These are phyloP conservation scores for Drosophila borealis DNA, from an alignment of 2,888 invertebrate genomes.

Conservation along the genomic window DNA sequence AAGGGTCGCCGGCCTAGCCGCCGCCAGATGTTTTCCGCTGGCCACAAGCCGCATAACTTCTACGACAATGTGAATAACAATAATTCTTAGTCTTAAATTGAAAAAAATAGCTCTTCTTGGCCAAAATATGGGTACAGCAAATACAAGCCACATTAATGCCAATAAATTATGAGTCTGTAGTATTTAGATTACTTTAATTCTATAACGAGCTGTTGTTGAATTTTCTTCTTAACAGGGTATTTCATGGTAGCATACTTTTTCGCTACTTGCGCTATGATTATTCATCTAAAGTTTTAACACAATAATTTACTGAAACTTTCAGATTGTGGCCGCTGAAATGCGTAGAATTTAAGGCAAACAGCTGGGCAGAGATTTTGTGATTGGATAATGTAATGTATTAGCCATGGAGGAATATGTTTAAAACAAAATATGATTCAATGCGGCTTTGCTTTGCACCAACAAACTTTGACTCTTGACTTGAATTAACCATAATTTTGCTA, in stretches of 20 bases:
- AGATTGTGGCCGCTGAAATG: conserved; percentile 26
- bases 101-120: not conserved
- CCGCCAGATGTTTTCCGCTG: conserved; percentile 43
- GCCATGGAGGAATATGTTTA: conserved; percentile 8
- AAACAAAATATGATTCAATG: conserved; percentile 1
- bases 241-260: not conserved
- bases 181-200: no score
- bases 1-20: conserved; percentile 40
- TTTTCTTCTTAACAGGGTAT: conserved; percentile 14
- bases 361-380: conserved; percentile 33
- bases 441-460: not conserved
- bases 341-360: conserved; percentile 27
- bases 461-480: conserved; percentile 1
- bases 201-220: no score
- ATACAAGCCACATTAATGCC: no score
- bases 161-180: no score
- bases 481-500: not conserved
- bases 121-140: no score
- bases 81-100: not conserved
- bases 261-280: not conserved
- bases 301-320: conserved; percentile 50
- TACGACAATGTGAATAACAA: conserved; percentile 7
- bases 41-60: conserved; percentile 48
- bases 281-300: conserved; percentile 44
- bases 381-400: conserved; percentile 19